Evolutionary conservation across 2,113 vertebrate species (phyloP), one percentile per base, ranked within the genome.

Genomic region (Marcusenius ussheri): DNA sequence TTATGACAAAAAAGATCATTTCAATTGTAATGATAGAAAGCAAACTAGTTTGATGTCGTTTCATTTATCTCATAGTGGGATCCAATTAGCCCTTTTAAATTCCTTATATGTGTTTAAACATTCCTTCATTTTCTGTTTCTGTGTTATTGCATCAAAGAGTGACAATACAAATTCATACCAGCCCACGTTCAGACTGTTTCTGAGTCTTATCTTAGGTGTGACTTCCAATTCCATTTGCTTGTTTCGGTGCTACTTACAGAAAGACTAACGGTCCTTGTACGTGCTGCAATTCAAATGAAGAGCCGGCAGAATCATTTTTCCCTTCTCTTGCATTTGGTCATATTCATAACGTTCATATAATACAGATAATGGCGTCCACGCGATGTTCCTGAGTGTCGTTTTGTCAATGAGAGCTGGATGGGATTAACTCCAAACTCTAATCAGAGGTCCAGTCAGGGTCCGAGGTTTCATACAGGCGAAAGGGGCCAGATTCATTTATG

Each of bases 401-500:
- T 90, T 90, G 62, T n/a, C 27, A 45, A 46, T 21, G 50, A 35
- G 35, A 21, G 77, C 83, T 27, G 80, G 62, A 53, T 46, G 87
- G 74, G 47, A 89, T 89, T 42, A 35, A 88, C 90, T 87, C 27
- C 62, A 17, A 90, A 84, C 45, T 88, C 31, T 91, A 89, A 91
- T 88, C 89, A 77, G 62, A 51, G 9, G 74, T n/a, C 9, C 21
- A 45, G 31, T 11, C 80, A 51, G 58, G 27, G 77, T 53, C 84
- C 31, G 53, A 27, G 39, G 90, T 89, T 89, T 77, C 47, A 90
- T 77, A 89, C 84, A 27, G 83, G 87, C 90, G 87, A 88, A 21
- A 77, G 88, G 89, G 51, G 84, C n/a, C 86, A 89, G 39, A 91
- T 92, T 91, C 66, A 91, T 93, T 92, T 91, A 88, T 17, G 87